Evolutionary conservation across 2,113 vertebrate species (phyloP).

Genomic region (Campylorhamphus procurvoides): DNA sequence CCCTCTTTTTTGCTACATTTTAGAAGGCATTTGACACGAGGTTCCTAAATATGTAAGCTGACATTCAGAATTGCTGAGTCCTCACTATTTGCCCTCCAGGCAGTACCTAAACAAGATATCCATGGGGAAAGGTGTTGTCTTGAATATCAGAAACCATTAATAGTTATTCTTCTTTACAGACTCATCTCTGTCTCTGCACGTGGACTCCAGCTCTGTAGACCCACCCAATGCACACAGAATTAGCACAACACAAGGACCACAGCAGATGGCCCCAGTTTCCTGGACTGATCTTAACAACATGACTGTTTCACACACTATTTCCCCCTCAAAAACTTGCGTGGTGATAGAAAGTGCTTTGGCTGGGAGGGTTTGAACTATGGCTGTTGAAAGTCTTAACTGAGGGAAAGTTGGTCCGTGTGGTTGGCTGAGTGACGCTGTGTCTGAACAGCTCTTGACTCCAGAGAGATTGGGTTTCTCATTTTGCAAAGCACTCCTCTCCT

Average conservation of each 20-base stretch:
- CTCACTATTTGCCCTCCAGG: constrained; percentile 12
- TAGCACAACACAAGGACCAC: background rate
- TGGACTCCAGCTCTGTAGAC: background rate
- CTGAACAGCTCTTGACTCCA: background rate
- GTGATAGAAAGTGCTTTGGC: background rate
- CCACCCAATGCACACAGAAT: background rate
- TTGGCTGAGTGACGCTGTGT: background rate
- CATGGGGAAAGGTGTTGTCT: background rate
- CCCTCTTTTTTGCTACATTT: background rate
- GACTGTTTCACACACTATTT: background rate
- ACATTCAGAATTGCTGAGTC: constrained; percentile 36
- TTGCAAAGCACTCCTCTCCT: background rate
- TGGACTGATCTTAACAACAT: background rate
- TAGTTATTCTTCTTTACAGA: background rate
- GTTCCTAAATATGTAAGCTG: constrained; percentile 9
- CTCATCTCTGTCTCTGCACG: background rate
- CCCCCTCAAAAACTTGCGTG: background rate
- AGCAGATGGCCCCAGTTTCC: background rate
- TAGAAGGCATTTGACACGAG: background rate
- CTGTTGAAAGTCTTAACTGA: background rate
- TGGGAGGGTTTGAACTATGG: background rate
- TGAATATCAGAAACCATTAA: background rate
- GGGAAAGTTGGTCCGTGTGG: background rate
- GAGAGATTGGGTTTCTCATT: background rate
- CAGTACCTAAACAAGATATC: background rate